Evolutionary conservation across 2,888 invertebrate genomes (phyloP).

Genomic region (Aphrophora alni): DNA sequence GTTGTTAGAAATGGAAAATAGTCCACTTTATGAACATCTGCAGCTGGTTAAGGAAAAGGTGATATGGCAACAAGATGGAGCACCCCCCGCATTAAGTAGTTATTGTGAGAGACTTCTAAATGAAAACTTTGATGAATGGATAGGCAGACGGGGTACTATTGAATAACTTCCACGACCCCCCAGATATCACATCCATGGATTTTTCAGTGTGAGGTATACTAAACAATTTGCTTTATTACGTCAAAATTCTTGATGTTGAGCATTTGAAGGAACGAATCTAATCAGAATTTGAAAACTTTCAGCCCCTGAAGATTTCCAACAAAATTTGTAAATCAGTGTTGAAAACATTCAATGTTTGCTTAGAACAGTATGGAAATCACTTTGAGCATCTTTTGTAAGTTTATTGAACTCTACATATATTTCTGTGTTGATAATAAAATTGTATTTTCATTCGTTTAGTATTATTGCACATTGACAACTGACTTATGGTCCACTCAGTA

Average conservation of each 20-base stretch:
- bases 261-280: slow-evolving; percentile 23
- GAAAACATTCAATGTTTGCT: slow-evolving; percentile 13
- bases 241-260: slow-evolving; percentile 34
- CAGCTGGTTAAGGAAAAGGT: no score
- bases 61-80: no score
- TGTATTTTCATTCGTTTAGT: no score
- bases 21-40: no score
- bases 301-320: slow-evolving; percentile 18
- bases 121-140: slow-evolving; percentile 32
- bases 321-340: slow-evolving; percentile 13
- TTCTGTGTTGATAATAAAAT: no score
- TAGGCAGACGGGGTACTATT: slow-evolving; percentile 25
- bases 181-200: slow-evolving; percentile 27
- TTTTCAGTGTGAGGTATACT: slow-evolving; percentile 32
- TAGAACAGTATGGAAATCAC: neutral
- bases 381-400: slow-evolving; percentile 18
- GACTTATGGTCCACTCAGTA: no score
- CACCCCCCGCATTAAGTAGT: slow-evolving; percentile 26
- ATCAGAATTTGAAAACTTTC: slow-evolving; percentile 32
- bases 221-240: slow-evolving; percentile 11
- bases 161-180: slow-evolving; percentile 17
- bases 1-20: no score
- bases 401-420: no score
- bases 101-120: slow-evolving; percentile 27
- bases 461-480: no score